Base-by-base conservation (phyloP, 2,113 vertebrate species). In the Martes martes region DNA sequence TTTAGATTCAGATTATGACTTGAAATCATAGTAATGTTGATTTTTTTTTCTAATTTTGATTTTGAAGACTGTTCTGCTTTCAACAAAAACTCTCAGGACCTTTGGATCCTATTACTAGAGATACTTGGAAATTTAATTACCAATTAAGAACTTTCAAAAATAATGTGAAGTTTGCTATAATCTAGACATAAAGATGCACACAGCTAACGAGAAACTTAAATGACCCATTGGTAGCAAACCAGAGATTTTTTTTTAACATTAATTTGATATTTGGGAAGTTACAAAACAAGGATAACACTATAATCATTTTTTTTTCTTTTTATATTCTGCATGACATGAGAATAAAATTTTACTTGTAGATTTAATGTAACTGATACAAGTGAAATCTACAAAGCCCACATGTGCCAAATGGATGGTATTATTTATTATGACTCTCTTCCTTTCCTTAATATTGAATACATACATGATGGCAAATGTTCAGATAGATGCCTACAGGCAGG, bases 191-290 rank as follows among this genome's bases (percentile, higher is more conserved):
- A 95, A 97, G 79, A 84, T 50, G 3, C 13, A 33, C 14, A 50
- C 21, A 84, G 45, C 50, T 71, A 88, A 87, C 23, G 33, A 88
- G 19, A 14, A 11, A 31, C 5, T 69, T 61, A 78, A 52, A n/a
- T 71, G 57, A 57, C 24, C 47, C 28, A 88, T 0, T 52, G 13
- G 24, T 50, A 80, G n/a, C 21, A 69, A 86, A 42, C 11, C 39
- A 91, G 57, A 87, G 18, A 73, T 65, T 73, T 82, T 96, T 61
- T 33, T 59, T 19, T 52, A 16, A 63, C 15, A 89, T 84, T 87
- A 47, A 79, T 91, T 97, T 96, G 33, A 61, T 93, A 95, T 45
- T 65, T 94, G 15, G 76, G 45, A 96, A 86, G 31, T 93, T 96
- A 84, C 2, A 89, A 33, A 45, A 50, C 28, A 85, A 39, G n/a